Evolutionary conservation across 2,797 vertebrate species (phyloP), one percentile per base, ranked within the genome.

Genomic region (Enteromius anoplus): DNA sequence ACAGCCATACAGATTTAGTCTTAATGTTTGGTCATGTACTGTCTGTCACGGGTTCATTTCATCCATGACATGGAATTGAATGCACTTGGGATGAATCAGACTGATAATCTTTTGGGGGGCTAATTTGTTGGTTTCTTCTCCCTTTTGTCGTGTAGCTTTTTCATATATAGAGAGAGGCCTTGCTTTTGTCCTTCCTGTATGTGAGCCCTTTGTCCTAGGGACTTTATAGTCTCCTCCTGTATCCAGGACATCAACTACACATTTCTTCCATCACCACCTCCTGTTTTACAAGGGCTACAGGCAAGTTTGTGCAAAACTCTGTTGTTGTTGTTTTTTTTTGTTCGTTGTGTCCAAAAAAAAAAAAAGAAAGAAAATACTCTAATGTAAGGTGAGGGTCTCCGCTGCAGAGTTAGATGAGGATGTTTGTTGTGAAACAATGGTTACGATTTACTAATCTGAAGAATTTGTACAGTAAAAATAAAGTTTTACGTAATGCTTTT

Each of bases 391-490:
- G 85, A 89, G 87, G 79, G 87, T 88, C 82, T 86, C 81, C 37
- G 78, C 88, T 82, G 72, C 53, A 80, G 88, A 83, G 87, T 88
- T 88, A 82, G 89, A 73, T 90, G 84, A 90, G 84, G 82, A 87
- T 89, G 91, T 84, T 85, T 86, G 84, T 94, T 90, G 90, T 86
- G 90, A 90, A 92, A 92, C 92, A 92, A 91, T 88, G 92, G 91
- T 95, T 94, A 92, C 94, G 93, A 92, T 92, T 26, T 92, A 95
- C 92, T 94, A 94, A 96, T 95, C 95, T 93, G 92, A 96, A 89
- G 91, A 90, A 95, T 92, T 96, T 98, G 96, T 97, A 97, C 94
- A 96, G 94, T 93, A 29, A 87, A 92, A 87, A 89, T 94, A 96
- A 96, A 97, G 87, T 85, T 92, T 96, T 95, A 94, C 94, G 87